phyloP scores from a whole-genome alignment of 2,113 vertebrate species.

The Salvator merianae region DNA sequence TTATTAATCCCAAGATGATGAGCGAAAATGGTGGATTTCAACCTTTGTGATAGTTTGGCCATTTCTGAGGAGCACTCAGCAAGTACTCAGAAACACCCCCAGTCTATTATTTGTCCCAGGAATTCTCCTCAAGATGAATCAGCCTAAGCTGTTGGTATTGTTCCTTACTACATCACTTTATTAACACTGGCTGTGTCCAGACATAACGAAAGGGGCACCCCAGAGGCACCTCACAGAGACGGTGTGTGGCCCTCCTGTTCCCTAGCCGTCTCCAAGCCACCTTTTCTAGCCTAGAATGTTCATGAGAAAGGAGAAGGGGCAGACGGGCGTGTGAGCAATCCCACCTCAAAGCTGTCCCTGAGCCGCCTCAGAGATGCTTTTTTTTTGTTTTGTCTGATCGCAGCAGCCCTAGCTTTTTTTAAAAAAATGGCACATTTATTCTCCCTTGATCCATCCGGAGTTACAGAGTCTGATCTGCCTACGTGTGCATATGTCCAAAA shows the following conservation, averaged over 20 bases:
- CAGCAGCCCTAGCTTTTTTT: no score
- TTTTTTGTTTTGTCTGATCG: no score
- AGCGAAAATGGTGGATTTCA: background rate
- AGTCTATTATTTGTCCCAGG: background rate
- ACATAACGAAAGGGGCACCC: no score
- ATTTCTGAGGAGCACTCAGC: background rate
- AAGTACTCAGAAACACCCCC: background rate
- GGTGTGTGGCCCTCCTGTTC: no score
- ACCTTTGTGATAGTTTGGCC: background rate
- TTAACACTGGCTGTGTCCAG: no score
- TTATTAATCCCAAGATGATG: background rate
- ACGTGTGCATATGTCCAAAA: background rate
- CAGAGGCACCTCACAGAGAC: no score
- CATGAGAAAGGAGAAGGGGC: no score
- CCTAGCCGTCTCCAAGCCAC: no score
- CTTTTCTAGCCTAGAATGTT: no score
- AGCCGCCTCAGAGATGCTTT: no score
- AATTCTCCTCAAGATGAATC: background rate
- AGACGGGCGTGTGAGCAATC: no score
- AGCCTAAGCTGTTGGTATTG: background rate
- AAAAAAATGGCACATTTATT: background rate
- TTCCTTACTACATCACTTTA: background rate
- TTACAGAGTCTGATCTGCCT: background rate
- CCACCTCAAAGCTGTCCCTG: no score
- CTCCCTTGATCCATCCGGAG: background rate